Base-by-base conservation (phyloP, 1,140 invertebrate genomes). In the Drosophila nannoptera region DNA sequence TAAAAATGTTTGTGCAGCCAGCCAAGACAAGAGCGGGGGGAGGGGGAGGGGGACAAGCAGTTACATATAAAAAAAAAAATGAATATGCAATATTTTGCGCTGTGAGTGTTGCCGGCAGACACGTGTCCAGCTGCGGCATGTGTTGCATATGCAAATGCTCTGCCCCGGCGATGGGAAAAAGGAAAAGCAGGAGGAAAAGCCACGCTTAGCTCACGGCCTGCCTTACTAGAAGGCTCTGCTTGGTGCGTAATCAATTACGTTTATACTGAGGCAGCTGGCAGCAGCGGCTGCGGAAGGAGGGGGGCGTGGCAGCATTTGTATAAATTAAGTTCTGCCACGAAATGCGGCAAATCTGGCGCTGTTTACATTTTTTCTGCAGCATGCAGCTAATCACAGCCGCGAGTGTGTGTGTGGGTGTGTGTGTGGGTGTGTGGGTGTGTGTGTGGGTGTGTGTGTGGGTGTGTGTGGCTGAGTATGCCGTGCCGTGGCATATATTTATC, bases 81-180 rank as follows among this genome's bases (percentile, higher is more conserved):
- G 77, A 77, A 80, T 80, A 80, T 80, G 77, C 73, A 80, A 77
- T 63, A 81, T 77, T 81, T 43, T 80, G 73, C 22, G 22, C 66
- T 76, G 75, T 72, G 65, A 67, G 67, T 69, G 61, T 29, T 64
- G 60, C 46, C 45, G 52, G 36, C 16, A 67, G 52, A 67, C 68
- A 58, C 54, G 53, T 74, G 73, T 74, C 38, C 62, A 29, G 2
- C 2, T 76, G 77, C 38, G 52, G 56, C 77, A 80, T 73, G 78
- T 81, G 73, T 76, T 76, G 60, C 73, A 80, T 71, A 67, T 71
- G 69, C 78, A 77, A 77, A 80, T 80, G 77, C 35, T 70, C 71
- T 61, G 45, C 56, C 7, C 31, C 46, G 14, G n/a, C 2, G 11
- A 14, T 33, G 16, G 9, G 14, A 40, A 53, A 54, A 54, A 16